phyloP scores from a whole-genome alignment of 2,113 vertebrate species.

The Psettodes erumei region DNA sequence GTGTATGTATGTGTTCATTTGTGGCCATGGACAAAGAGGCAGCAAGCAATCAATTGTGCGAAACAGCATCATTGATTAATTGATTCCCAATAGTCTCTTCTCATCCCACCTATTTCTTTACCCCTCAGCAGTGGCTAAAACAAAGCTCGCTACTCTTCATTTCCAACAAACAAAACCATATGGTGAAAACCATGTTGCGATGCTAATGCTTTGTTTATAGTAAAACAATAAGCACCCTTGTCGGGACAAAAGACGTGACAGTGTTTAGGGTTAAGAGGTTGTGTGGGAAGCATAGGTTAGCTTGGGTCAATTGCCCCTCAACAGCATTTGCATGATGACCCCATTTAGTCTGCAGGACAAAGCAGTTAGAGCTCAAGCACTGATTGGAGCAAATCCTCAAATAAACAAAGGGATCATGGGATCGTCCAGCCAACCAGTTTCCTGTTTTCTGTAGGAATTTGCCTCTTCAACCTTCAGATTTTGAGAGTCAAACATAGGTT shows the following conservation, averaged over 20 bases:
- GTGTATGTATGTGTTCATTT: slow-evolving; percentile 3
- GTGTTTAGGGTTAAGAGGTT: slow-evolving; percentile 63
- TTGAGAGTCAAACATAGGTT: not conserved
- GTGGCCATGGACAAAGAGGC: slow-evolving; percentile 7
- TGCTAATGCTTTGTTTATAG: slow-evolving; percentile 58
- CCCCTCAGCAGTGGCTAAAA: slow-evolving; percentile 21
- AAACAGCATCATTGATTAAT: slow-evolving; percentile 60
- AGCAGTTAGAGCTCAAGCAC: slow-evolving; percentile 2
- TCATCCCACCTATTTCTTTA: slow-evolving; percentile 36
- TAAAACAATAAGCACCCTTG: slow-evolving; percentile 59
- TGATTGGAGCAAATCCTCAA: not conserved
- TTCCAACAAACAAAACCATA: slow-evolving; percentile 24
- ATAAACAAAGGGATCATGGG: not conserved
- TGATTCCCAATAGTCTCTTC: slow-evolving; percentile 62
- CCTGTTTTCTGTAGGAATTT: not conserved
- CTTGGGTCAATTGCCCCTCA: slow-evolving; percentile 54
- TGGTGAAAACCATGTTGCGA: slow-evolving; percentile 42
- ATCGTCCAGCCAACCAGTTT: not conserved
- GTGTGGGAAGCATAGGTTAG: slow-evolving; percentile 55
- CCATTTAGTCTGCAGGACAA: slow-evolving; percentile 37
- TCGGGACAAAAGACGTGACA: slow-evolving; percentile 55
- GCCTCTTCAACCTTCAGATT: not conserved
- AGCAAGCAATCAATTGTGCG: slow-evolving; percentile 44
- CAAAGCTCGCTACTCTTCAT: slow-evolving; percentile 33
- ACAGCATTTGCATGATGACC: slow-evolving; percentile 18